These are phyloP conservation scores for Cyclophora albipunctata DNA, from an alignment of 2,888 invertebrate species.

Conservation along the genomic window DNA sequence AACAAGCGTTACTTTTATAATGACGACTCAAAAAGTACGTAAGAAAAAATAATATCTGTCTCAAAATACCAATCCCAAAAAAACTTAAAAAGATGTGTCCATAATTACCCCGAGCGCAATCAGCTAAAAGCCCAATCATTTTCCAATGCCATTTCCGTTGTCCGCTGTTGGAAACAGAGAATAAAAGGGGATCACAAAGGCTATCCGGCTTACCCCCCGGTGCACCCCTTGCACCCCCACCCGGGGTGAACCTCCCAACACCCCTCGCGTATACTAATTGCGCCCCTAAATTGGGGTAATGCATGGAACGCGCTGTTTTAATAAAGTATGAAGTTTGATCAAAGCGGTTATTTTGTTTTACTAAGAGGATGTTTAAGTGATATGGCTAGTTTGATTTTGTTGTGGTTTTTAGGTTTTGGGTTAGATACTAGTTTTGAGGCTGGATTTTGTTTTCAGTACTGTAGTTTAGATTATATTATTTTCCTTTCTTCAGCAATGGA, in stretches of 20 bases:
- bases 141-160: slow-evolving; percentile 70
- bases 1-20: no score
- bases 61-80: no score
- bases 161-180: slow-evolving; percentile 50
- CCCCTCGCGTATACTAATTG: slow-evolving; percentile 61
- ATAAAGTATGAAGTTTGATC: slow-evolving; percentile 64
- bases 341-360: slow-evolving; percentile 64
- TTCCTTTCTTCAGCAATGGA: no score
- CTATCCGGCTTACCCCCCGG: slow-evolving; percentile 39
- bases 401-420: background rate
- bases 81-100: no score
- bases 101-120: slow-evolving; percentile 33
- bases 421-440: background rate
- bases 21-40: no score
- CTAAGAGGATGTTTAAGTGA: slow-evolving; percentile 34
- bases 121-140: slow-evolving; percentile 72
- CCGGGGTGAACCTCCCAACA: slow-evolving; percentile 29
- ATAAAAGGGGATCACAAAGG: slow-evolving; percentile 57
- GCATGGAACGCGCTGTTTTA: slow-evolving; percentile 62
- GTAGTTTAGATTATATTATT: no score
- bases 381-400: background rate
- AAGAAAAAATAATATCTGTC: no score
- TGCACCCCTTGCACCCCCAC: slow-evolving; percentile 15
- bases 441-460: no score
- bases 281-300: slow-evolving; percentile 70